Evolutionary conservation across 1,140 invertebrate genomes (phyloP), one percentile per base, ranked within the genome.

Genomic region (Achroia grisella): DNA sequence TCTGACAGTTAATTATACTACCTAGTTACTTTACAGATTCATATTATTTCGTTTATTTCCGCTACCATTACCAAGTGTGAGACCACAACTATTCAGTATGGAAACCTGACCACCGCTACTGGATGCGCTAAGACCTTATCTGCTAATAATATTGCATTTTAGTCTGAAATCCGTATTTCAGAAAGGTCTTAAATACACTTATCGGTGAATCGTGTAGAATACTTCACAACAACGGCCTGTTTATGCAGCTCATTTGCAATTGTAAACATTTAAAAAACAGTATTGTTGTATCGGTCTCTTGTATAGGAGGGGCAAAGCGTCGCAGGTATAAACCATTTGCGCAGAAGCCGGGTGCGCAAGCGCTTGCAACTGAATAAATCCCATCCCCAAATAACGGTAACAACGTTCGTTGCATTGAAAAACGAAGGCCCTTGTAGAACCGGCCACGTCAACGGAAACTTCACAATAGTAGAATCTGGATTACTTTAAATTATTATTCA

Each of bases 351-450:
- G 50, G 34, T 51, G 53, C 47, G 48, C 49, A 49, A 29, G 44
- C 56, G 48, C 40, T 43, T 46, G 39, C 47, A 48, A 49, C 39
- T 52, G 15, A 53, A 41, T 36, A 49, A 55, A 59, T 50, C 54
- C 12, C 54, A 45, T 45, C 53, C 64, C 56, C 8, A 9, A 56
- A 40, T 59, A 57, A 62, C 61, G 55, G 57, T 59, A 55, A 64
- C 46, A 23, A 39, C 36, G 45, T 35, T 40, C 37, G 36, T 44
- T 56, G 52, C 56, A 56, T 52, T 44, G 14, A 44, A 28, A 39
- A 12, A 33, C 33, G 43, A 52, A 13, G 31, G 48, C 56, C 49
- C 53, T 47, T 44, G 39, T 40, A 42, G 54, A 61, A 62, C 55
- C 48, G 59, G 48, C 42, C 56, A 50, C 48, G 47, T 55, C 50